Evolutionary conservation across 2,113 vertebrate genomes (phyloP), one percentile per base, ranked within the genome.

Genomic region (Laticauda colubrina): DNA sequence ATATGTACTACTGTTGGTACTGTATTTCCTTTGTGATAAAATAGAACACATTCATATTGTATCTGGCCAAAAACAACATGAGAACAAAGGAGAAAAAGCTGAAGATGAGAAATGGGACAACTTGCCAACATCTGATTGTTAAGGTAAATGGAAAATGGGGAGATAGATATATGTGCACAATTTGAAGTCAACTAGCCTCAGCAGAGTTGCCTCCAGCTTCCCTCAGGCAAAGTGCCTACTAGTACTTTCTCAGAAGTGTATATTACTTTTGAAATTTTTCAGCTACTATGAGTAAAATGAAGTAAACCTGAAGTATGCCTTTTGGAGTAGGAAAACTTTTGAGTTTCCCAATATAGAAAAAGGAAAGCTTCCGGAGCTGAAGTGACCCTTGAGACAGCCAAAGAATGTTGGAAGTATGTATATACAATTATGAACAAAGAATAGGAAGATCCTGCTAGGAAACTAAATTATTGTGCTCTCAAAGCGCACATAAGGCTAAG

Each of bases 191-290:
- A n/a, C 39, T 56, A 87, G 45, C 89, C 64, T 43, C 64, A 48
- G 53, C 64, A 92, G 26, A 57, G 10, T 5, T 48, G n/a, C 61
- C n/a, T 39, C 7, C 23, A 88, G 59, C 61, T 45, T 48, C 34
- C 53, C 34, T 56, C 64, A 92, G 64, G 61, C 61, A 92, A 88
- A 85, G 92, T 85, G 75, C 87, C 53, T 29, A 85, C 91, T 34
- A 92, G 45, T 29, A 64, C 53, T 81, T 89, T 20, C 45, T 51
- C 87, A 92, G 39, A 56, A 15, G 53, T 24, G 39, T 56, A 39
- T 55, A 59, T 75, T 89, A 57, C 81, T 85, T 69, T 81, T 18
- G 61, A 64, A 85, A 81, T 2, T 57, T 48, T 7, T 69, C n/a
- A 43, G 12, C 87, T 55, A 64, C 87, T 48, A 26, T 29, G 53